These are phyloP conservation scores for Phania funesta DNA, from an alignment of 2,888 invertebrate genomes.

Conservation along the genomic window DNA sequence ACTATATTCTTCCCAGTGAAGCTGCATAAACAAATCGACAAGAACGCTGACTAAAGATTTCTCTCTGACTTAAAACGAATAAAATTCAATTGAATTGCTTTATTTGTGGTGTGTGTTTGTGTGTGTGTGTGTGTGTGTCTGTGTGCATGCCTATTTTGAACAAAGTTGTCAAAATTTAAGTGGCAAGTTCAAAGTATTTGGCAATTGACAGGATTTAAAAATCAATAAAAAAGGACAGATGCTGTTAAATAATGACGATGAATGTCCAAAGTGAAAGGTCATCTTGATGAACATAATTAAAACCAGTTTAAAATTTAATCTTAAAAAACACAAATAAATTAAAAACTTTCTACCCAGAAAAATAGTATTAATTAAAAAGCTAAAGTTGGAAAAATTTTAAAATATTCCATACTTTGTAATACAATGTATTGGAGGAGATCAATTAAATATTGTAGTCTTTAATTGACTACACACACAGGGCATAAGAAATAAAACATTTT, in stretches of 20 bases:
- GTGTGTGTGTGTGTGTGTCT: neutral
- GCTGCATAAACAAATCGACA: neutral
- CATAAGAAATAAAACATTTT: neutral
- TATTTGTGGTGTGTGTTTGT: neutral
- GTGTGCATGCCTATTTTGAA: conserved; percentile 4
- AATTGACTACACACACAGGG: neutral
- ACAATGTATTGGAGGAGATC: conserved; percentile 25
- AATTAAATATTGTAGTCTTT: conserved; percentile 16
- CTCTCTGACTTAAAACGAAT: conserved; percentile 5
- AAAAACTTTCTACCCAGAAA: neutral
- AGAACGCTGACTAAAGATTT: conserved; percentile 20
- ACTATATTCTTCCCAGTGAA: too few species aligned
- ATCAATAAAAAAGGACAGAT: conserved; percentile 19
- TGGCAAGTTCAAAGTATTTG: conserved; percentile 74
- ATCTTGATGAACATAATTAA: conserved; percentile 35
- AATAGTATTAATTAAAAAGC: conserved; percentile 19
- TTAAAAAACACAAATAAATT: conserved; percentile 1
- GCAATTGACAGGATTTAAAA: conserved; percentile 71
- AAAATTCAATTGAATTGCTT: conserved; percentile 44
- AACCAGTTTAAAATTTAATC: conserved; percentile 39
- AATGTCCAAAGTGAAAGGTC: conserved; percentile 27
- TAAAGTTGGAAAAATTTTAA: neutral
- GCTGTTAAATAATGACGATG: neutral
- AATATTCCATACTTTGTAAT: conserved; percentile 1
- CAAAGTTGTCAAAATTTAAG: conserved; percentile 69